Base-by-base conservation (phyloP, 2,113 vertebrate genomes). In the Corythornis madagascariensis region DNA sequence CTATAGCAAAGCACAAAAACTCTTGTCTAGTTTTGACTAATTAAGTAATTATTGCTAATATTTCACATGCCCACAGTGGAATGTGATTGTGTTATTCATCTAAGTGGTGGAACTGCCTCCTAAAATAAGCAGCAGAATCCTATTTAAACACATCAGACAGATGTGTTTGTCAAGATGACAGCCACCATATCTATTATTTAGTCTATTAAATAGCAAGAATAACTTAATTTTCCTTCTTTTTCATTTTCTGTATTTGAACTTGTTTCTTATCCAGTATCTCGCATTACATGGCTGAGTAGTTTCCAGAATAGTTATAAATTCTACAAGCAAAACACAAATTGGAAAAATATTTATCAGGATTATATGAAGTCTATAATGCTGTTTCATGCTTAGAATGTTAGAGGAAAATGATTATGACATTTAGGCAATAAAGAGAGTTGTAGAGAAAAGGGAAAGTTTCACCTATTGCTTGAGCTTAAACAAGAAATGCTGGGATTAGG, bases 271-370 rank as follows among this genome's bases (percentile, higher is more conserved):
- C 48, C 42, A 65, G 15, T 83, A 70, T 73, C 45, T 86, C 13
- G 50, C 25, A 65, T 83, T 73, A 92, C 19, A 67, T 17, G 35
- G 61, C 40, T 78, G 40, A 88, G 35, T 42, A 72, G 48, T 33
- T 91, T 81, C 52, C 43, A 43, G 71, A 91, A 91, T 20, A 92
- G 31, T 66, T 89, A 77, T 40, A 83, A 93, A 80, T 81, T 67
- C 43, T 81, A 50, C 47, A 93, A 4, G 16, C 18, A 91, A 86
- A 91, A 60, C 13, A 66, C 16, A 85, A 95, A 94, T 29, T 64
- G 65, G 57, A 83, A 93, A 95, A 86, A 50, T 74, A 60, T n/a
- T 56, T 90, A 70, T 88, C 40, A 81, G 31, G 16, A 86, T 72
- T 81, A n/a, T 65, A 83, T 72, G 72, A 65, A 8, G 16, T 77